phyloP scores from a whole-genome alignment of 2,797 vertebrate genomes.

The Gastrophryne carolinensis region DNA sequence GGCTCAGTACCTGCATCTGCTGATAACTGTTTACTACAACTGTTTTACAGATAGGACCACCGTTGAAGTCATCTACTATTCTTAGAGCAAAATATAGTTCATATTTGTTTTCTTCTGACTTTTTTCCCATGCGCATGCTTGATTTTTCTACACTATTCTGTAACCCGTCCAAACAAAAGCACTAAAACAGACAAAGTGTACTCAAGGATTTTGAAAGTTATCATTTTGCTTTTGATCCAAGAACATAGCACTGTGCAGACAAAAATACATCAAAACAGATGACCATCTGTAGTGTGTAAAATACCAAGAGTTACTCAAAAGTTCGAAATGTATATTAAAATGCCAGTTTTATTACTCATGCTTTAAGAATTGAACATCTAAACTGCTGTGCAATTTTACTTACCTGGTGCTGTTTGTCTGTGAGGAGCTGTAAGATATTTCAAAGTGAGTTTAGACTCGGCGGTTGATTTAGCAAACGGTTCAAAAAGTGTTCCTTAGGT shows the following conservation, averaged over 20 bases:
- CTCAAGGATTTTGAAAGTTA: neutral
- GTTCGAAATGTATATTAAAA: neutral
- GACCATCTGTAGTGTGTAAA: neutral
- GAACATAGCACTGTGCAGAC: neutral
- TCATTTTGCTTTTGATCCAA: neutral
- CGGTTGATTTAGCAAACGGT: no score
- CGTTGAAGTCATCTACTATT: neutral
- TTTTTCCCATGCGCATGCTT: neutral
- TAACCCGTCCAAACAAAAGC: neutral
- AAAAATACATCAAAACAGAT: neutral
- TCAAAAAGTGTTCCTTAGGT: no score
- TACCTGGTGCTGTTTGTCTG: no score
- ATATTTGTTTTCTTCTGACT: neutral
- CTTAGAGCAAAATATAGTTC: neutral
- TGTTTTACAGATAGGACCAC: slow-evolving; percentile 25
- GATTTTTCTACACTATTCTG: neutral
- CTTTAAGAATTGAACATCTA: no score
- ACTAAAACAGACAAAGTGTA: slow-evolving; percentile 45
- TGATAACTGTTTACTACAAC: slow-evolving; percentile 1
- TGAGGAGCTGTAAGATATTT: no score
- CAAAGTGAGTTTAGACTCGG: no score
- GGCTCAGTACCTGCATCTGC: slow-evolving; percentile 9
- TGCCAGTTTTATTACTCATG: neutral
- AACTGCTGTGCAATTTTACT: no score
- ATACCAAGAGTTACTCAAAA: neutral